Base-by-base conservation (phyloP, 35 echinoderm and acorn worm genomes). In the Acanthaster planci region DNA sequence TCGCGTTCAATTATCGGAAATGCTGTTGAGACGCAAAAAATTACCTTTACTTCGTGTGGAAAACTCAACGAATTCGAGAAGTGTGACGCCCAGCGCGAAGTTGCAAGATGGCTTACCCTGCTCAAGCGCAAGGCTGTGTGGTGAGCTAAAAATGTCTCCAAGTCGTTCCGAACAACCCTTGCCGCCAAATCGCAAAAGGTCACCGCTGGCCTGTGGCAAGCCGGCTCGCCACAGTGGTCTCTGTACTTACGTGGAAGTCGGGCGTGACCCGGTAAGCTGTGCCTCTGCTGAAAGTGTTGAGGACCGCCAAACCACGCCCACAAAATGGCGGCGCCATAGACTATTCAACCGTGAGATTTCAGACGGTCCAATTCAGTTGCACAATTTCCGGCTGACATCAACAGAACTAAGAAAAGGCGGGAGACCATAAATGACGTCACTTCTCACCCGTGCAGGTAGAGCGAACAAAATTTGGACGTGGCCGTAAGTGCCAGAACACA, bases 151-250 rank as follows among this genome's bases (percentile, higher is more conserved):
- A 34, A 30, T 26, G 7, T 72, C 64, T 14, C 26, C 64, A 29
- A 29, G 64, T 29, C 64, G 64, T 6, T 14, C 19, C 64, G 26
- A 19, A 12, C 64, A 19, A 31, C 42, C 12, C 42, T 27, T 35
- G 64, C 64, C 26, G 64, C 4, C 12, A 47, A 26, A 15, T 31
- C 64, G 64, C 5, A 72, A 21, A 19, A 26, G 23, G 64, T 34
- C 64, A 72, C 26, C 34, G 34, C 23, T 72, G 64, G 64, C 23
- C 64, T 72, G 64, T 34, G 15, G 2, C 34, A 72, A 72, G 64
- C 64, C 64, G 26, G 64, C 64, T 6, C 64, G 64, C 64, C 64
- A 72, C 64, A 72, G 26, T 8, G 64, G 64, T 14, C 64, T 26
- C 30, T 72, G 64, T 26, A 31, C 64, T 12, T 72, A 31, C 64